Conservation (phyloP, 2,888 invertebrate genomes). For the Polymixis flavicincta region DNA sequence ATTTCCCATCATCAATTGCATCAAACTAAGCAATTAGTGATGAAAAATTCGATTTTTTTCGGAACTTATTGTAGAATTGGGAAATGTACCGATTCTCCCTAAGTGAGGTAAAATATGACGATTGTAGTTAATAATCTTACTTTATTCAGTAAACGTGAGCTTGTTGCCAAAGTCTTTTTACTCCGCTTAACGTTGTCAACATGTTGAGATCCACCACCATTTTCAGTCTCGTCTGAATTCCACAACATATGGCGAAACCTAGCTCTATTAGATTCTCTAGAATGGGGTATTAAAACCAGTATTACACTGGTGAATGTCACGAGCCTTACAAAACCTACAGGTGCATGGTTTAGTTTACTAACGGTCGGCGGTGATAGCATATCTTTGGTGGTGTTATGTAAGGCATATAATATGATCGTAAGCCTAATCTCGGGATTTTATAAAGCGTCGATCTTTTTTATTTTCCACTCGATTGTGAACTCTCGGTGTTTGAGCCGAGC, state of each 20-base stretch:
- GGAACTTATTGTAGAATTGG: neutral
- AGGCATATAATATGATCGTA: neutral
- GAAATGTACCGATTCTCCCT: too few species aligned
- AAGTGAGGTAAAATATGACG: neutral
- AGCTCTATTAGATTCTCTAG: constrained; percentile 5
- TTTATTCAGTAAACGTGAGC: neutral
- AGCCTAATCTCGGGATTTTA: neutral
- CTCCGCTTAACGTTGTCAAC: neutral
- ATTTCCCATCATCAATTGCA: too few species aligned
- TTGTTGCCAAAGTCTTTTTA: neutral
- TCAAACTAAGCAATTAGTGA: too few species aligned
- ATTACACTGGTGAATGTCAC: constrained; percentile 11
- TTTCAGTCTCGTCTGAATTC: neutral
- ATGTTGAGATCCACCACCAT: neutral
- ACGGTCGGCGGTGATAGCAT: neutral
- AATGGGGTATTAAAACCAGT: constrained; percentile 31
- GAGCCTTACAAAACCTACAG: constrained; percentile 41
- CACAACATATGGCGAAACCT: neutral
- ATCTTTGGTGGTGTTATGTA: constrained; percentile 26
- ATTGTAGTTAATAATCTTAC: neutral
- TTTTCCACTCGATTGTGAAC: too few species aligned
- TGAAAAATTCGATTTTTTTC: too few species aligned
- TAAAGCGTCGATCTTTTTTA: neutral
- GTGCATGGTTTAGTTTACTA: constrained; percentile 29
- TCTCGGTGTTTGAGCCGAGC: too few species aligned